These are phyloP conservation scores for Onchidella celtica DNA, from an alignment of 2,888 invertebrate genomes.

Conservation along the genomic window DNA sequence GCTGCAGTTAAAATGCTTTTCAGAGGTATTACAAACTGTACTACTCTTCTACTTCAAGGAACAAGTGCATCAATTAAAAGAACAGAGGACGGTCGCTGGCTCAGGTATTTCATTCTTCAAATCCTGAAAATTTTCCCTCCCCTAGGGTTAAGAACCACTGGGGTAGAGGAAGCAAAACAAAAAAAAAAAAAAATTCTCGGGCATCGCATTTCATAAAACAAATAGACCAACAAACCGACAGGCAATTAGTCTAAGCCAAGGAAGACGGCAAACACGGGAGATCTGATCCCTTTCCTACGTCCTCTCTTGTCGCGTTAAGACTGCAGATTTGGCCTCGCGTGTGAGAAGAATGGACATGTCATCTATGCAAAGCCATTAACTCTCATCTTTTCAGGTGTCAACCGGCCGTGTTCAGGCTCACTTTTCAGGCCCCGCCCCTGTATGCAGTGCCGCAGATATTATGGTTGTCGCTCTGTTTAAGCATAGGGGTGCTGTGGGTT, in stretches of 20 bases:
- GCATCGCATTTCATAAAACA: conserved; percentile 44
- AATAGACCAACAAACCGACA: conserved; percentile 43
- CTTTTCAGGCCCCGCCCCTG: conserved; percentile 23
- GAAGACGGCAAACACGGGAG: conserved; percentile 27
- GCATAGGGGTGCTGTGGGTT: too few relatives aligned
- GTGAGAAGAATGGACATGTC: conserved; percentile 27
- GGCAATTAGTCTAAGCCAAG: conserved; percentile 40
- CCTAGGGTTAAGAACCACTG: not conserved
- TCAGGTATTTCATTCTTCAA: too few relatives aligned
- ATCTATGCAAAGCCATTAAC: conserved; percentile 44
- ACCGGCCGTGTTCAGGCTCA: not conserved
- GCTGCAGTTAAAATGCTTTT: too few relatives aligned
- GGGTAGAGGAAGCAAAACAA: not conserved
- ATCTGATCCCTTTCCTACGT: not conserved
- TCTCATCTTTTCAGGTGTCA: conserved; percentile 36
- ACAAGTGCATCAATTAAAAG: too few relatives aligned
- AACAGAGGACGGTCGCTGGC: too few relatives aligned
- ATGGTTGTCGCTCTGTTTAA: too few relatives aligned
- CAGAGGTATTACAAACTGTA: too few relatives aligned
- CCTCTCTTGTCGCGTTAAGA: not conserved
- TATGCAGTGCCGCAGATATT: too few relatives aligned
- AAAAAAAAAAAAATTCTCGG: not conserved
- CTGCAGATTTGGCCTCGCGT: conserved; percentile 2
- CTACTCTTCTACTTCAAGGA: too few relatives aligned
- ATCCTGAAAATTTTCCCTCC: too few relatives aligned